Percentiles rank a stretch among this genome's conserved stretches.
Evolutionary conservation across 2,888 invertebrate species (phyloP).

Genomic region (Drosophila hamatofila): DNA sequence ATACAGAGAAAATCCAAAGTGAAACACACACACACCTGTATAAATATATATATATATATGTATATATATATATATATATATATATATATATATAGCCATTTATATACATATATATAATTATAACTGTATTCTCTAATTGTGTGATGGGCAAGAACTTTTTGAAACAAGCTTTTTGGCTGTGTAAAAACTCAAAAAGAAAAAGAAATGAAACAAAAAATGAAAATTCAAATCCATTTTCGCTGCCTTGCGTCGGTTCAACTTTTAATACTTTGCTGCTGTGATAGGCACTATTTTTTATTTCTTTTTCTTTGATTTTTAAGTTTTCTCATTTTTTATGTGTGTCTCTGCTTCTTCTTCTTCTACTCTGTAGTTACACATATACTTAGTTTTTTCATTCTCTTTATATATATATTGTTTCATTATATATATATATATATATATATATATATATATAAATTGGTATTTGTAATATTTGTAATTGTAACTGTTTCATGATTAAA

Average conservation of each 20-base stretch:
- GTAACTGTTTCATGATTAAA: constrained; percentile 41
- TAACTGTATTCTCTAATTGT: neutral
- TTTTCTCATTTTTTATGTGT: constrained; percentile 3
- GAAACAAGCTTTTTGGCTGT: neutral
- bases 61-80: neutral
- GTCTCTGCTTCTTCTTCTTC: neutral
- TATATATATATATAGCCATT: neutral
- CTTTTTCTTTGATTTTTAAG: neutral
- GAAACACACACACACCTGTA: neutral
- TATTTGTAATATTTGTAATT: constrained; percentile 26
- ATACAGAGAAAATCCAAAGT: neutral
- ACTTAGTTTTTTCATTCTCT: neutral
- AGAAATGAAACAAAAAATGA: neutral
- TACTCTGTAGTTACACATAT: constrained; percentile 22
- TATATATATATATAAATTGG: constrained; percentile 8
- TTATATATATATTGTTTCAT: constrained; percentile 3
- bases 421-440: constrained; percentile 1
- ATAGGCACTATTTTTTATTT: constrained; percentile 69
- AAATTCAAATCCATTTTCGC: constrained; percentile 19
- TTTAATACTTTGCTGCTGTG: constrained; percentile 69
- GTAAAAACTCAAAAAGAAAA: neutral
- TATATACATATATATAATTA: neutral
- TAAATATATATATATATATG: neutral
- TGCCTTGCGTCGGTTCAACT: constrained; percentile 28
- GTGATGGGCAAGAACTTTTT: constrained; percentile 1